Base-by-base conservation (phyloP, 2,113 vertebrate genomes). In the Amia ocellicauda region DNA sequence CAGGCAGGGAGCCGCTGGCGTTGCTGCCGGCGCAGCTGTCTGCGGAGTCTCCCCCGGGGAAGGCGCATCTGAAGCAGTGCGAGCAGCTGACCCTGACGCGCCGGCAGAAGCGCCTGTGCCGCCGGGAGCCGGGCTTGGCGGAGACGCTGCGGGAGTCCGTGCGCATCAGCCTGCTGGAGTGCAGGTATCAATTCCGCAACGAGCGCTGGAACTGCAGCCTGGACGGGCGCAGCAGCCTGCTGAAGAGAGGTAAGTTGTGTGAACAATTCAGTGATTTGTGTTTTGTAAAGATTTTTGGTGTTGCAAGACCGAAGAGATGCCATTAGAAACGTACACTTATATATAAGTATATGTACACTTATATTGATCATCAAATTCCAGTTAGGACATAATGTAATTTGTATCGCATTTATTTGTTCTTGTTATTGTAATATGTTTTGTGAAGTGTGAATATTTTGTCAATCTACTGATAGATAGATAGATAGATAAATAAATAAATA, bases 131-230 rank as follows among this genome's bases (percentile, higher is more conserved):
- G 0, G 96, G 97, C 24, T 69, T 99, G 86, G 94, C 96, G 0
- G 95, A 98, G 79, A 95, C 94, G 5, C 78, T 99, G 75, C 83
- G 91, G 17, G 97, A 98, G 2, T 96, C 95, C 0, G 87, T 94
- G 56, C 92, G 93, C 23, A 90, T 99, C 0, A 92, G 97, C 20
- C 75, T 97, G 54, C 68, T 97, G 1, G 97, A 99, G 76, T 99
- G 97, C 70, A 94, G 95, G 62, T 93, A 93, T 72, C 97, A 99
- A 75, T 96, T 98, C 72, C 89, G 91, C 58, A 92, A 89, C 0
- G 97, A 99, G 80, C 94, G 97, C 83, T 99, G 97, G 97, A 98
- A 98, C 82, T 99, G 97, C 84, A 98, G 94, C 66, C 81, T 98
- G 87, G 95, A 98, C 66, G 97, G 95, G 14, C 82, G 95, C 20